Base-by-base conservation (phyloP, 1,140 invertebrate genomes). In the Listronotus oregonensis region DNA sequence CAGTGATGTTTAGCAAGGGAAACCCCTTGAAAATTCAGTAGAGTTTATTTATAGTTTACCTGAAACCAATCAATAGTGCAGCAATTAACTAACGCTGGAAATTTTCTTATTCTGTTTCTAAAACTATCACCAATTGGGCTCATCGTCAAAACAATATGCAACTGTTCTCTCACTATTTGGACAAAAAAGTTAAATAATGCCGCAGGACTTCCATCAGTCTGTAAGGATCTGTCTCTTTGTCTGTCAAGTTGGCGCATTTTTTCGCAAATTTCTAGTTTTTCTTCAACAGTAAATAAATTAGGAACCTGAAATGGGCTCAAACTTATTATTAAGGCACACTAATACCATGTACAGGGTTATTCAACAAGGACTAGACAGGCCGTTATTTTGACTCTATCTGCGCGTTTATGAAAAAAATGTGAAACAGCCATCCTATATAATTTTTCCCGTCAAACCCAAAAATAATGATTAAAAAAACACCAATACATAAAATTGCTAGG, bases 11-110 rank as follows among this genome's bases (percentile, higher is more conserved):
- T n/a, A n/a, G n/a, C n/a, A n/a, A n/a, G n/a, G n/a, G n/a, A n/a
- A n/a, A n/a, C n/a, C n/a, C n/a, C n/a, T n/a, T n/a, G n/a, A n/a
- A n/a, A n/a, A n/a, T n/a, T n/a, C n/a, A n/a, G n/a, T n/a, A n/a
- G n/a, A n/a, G n/a, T 61, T 50, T 56, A 10, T 47, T 14, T 27
- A n/a, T 10, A 47, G 34, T 12, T 40, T 64, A 93, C 93, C 83
- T 97, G 94, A 80, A 98, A 95, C 96, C 95, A 98, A 81, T 98
- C 94, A 67, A 98, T 97, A 0, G 95, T 97, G 75, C 96, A 98
- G 76, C 95, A 97, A 78, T 97, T 98, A 18, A 98, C 93, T 27
- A 98, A 85, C 0, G 94, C 91, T 0, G 95, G 96, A 79, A 97
- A 99, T 78, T 95, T 97, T 61, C 94, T 82, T 11, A 98, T 88